Evolutionary conservation across 2,113 vertebrate genomes (phyloP).

Genomic region (Maccullochella peelii): DNA sequence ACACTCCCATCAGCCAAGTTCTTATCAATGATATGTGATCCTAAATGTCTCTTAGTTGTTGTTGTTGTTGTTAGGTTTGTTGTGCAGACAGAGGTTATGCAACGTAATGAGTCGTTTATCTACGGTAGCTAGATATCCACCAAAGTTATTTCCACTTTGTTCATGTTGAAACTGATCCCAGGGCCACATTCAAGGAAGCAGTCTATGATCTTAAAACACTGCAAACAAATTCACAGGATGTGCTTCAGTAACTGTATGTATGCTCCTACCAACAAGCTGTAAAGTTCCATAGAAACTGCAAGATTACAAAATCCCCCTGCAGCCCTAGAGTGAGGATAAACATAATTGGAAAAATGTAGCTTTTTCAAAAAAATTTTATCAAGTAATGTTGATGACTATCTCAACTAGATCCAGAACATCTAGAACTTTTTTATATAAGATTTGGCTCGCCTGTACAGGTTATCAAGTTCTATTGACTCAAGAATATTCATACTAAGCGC

Average conservation of each 20-base stretch:
- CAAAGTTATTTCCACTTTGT: slow-evolving; percentile 35
- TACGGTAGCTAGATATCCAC: background rate
- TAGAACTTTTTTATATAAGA: background rate
- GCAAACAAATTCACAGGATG: slow-evolving; percentile 6
- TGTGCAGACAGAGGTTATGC: slow-evolving; percentile 17
- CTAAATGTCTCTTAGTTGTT: background rate
- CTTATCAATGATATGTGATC: background rate
- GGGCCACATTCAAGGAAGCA: background rate
- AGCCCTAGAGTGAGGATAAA: background rate
- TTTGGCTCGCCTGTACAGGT: background rate
- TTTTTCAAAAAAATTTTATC: background rate
- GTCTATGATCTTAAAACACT: slow-evolving; percentile 1
- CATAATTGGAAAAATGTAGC: background rate
- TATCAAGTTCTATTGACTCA: background rate
- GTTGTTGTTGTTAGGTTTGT: slow-evolving; percentile 19
- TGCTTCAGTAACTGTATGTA: background rate
- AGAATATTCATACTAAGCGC: background rate
- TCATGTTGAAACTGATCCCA: slow-evolving; percentile 48
- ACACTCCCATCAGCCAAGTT: background rate
- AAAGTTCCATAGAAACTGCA: background rate
- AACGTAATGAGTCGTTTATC: slow-evolving; percentile 11
- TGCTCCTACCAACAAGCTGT: background rate
- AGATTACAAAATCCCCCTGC: background rate
- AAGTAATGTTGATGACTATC: background rate
- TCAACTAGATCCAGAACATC: background rate